phyloP scores from a whole-genome alignment of 2,113 vertebrate species.

The Puma concolor region DNA sequence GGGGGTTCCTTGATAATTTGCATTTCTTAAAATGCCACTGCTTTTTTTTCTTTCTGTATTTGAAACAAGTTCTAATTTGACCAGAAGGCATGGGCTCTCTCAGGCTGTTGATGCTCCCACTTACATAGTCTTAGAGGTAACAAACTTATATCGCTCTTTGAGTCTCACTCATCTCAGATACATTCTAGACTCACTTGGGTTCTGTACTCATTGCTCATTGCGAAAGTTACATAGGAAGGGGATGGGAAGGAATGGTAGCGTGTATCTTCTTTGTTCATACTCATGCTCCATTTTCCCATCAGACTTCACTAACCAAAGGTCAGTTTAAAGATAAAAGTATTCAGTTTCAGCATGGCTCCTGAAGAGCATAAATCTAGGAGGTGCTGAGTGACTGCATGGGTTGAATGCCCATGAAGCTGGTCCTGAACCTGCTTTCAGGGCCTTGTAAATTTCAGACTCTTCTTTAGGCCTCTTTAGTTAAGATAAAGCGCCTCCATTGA shows the following conservation, averaged over 20 bases:
- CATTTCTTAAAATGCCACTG: not conserved
- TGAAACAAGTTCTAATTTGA: not conserved
- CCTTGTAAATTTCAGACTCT: not conserved
- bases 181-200: not conserved
- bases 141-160: not conserved
- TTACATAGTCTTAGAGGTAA: not conserved
- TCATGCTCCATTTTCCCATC: not conserved
- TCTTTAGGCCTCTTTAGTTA: not conserved
- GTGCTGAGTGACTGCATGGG: rapidly evolving
- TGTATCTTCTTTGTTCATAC: not conserved
- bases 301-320: not conserved
- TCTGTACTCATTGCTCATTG: not conserved
- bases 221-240: not conserved
- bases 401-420: not conserved
- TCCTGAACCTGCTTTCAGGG: not conserved
- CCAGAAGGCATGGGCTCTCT: not conserved
- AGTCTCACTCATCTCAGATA: not conserved
- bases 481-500: not conserved
- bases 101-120: not conserved
- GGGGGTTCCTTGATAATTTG: not conserved
- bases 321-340: not conserved
- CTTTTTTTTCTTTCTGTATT: not conserved
- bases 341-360: not conserved
- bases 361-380: not conserved
- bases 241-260: not conserved